Evolutionary conservation across 2,797 vertebrate genomes (phyloP).

Genomic region (Pangasius larnaudii): DNA sequence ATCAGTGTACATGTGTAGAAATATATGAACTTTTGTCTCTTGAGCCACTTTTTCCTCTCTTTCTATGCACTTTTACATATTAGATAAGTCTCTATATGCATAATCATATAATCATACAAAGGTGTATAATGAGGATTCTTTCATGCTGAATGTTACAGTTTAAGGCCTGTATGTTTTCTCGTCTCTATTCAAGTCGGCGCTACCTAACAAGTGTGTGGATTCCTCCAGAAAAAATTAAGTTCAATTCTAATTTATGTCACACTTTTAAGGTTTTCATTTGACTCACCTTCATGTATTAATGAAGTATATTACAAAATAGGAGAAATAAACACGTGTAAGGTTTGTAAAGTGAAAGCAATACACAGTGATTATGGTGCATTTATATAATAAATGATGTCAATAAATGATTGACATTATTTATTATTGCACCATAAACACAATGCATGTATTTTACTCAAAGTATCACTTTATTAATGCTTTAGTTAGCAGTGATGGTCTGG

Average conservation of each 20-base stretch:
- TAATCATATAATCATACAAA: not conserved
- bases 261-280: too few species aligned
- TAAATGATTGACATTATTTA: not conserved
- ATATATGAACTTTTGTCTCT: not conserved
- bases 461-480: not conserved
- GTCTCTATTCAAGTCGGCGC: too few species aligned
- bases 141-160: too few species aligned
- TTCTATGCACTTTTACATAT: not conserved
- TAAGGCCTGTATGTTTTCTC: too few species aligned
- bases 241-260: too few species aligned
- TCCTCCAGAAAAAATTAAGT: too few species aligned
- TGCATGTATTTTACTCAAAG: not conserved
- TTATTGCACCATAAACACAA: not conserved
- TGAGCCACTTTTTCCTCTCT: not conserved
- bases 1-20: not conserved
- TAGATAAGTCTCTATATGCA: not conserved
- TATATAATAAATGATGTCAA: too few species aligned
- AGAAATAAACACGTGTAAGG: too few species aligned
- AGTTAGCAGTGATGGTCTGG: not conserved
- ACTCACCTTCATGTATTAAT: too few species aligned
- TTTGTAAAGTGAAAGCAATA: not conserved
- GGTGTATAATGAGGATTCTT: not conserved
- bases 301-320: too few species aligned
- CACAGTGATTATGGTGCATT: too few species aligned
- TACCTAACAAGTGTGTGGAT: too few species aligned